These are phyloP conservation scores for Zapornia atra DNA, from an alignment of 2,113 vertebrate species.

Conservation along the genomic window DNA sequence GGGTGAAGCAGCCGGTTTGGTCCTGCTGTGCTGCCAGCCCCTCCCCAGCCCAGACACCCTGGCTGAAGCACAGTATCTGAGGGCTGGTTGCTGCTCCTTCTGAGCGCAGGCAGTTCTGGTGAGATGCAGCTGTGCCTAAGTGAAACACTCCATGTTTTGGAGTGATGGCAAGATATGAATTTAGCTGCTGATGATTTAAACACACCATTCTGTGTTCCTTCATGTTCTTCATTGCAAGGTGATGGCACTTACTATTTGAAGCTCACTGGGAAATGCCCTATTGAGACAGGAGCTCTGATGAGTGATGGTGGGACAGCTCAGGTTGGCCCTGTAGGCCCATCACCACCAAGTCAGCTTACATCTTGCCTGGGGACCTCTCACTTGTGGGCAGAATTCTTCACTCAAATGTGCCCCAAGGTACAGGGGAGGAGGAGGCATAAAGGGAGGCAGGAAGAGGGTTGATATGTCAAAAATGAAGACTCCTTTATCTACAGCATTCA, in stretches of 20 bases:
- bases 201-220: not conserved
- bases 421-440: not conserved
- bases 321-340: not conserved
- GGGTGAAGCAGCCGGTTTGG: not conserved
- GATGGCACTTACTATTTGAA: not conserved
- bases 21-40: not conserved
- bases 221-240: not conserved
- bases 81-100: not conserved
- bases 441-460: not conserved
- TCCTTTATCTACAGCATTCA: not conserved
- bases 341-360: fast-evolving
- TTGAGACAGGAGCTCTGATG: not conserved
- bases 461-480: not conserved
- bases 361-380: not conserved
- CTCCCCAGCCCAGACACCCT: not conserved
- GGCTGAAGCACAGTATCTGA: not conserved
- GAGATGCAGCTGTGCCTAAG: not conserved
- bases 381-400: not conserved
- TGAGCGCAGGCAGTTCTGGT: not conserved
- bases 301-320: fast-evolving
- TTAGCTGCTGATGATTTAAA: not conserved
- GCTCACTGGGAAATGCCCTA: not conserved
- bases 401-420: not conserved
- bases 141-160: not conserved
- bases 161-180: not conserved